Evolutionary conservation across 2,113 vertebrate genomes (phyloP), one percentile per base, ranked within the genome.

Genomic region (Tringa solitaria): DNA sequence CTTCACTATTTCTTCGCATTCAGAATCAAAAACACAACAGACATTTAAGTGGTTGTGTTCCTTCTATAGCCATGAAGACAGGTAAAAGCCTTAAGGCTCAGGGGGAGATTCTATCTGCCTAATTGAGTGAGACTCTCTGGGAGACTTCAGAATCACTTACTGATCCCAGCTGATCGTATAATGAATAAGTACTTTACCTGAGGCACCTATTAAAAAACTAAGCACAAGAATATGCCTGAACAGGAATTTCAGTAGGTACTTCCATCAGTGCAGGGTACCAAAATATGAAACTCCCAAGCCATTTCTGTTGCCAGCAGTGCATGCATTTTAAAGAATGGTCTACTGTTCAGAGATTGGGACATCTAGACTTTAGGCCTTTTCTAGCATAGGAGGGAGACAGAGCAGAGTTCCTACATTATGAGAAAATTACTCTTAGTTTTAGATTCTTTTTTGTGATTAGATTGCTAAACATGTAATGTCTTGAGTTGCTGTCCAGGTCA

Each of bases 241-340:
- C 14, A 51, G 19, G 17, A 41, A 51, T 80, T 91, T 86, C 57
- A 68, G 20, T 54, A 39, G 68, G 21, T 30, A 35, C 16, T 81
- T 70, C 30, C 50, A 67, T 81, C 18, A 65, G 10, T 8, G 3
- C 30, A 74, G 21, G 10, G 5, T 45, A 84, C 50, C 16, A 87
- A 81, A 86, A 87, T 35, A 77, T 7, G 3, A 69, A 84, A 70
- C 48, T 87, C 9, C 4, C 8, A 65, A 65, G 30, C 33, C 4
- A 26, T 0, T 77, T 65, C 5, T 27, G 12, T 35, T 69, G 18
- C 30, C 8, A 48, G 27, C 18, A 81, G 12, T 12, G 14, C 4
- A 27, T 14, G 4, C 4, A 28, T 64, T 41, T 39, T 81, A 48
- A 53, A 0, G 0, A 93, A 39, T 12, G 20, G 2, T 7, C 14